Percentiles rank a stretch among this genome's conserved stretches.
Conservation (phyloP, 1,140 invertebrate species). For the Drosophila hydei region DNA sequence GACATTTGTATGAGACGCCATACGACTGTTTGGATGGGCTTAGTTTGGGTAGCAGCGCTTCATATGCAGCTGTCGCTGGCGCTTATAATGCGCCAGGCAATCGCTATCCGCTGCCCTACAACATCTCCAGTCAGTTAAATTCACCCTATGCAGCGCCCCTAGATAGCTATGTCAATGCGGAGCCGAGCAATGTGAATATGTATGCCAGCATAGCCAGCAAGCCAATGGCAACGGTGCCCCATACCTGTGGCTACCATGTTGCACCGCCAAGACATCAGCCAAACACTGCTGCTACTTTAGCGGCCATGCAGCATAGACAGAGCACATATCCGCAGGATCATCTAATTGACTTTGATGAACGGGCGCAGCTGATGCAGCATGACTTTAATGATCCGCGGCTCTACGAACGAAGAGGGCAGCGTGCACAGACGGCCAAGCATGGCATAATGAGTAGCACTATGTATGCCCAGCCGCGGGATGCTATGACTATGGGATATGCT, state of each 20-base stretch:
- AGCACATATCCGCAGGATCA: slow-evolving; percentile 84
- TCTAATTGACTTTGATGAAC: slow-evolving; percentile 89
- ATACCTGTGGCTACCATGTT: slow-evolving; percentile 59
- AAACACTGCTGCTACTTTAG: slow-evolving; percentile 31
- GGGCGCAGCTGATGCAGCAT: slow-evolving; percentile 78
- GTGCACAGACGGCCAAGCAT: slow-evolving; percentile 27
- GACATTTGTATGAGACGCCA: slow-evolving; percentile 72
- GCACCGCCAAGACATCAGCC: slow-evolving; percentile 22
- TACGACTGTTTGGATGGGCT: slow-evolving; percentile 77
- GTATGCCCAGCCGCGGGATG: slow-evolving; percentile 32
- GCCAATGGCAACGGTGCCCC: slow-evolving; percentile 14
- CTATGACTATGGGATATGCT: slow-evolving; percentile 12
- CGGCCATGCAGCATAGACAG: slow-evolving; percentile 68
- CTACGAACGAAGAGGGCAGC: slow-evolving; percentile 42
- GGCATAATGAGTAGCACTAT: slow-evolving; percentile 10
- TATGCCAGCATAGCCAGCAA: slow-evolving; percentile 59
- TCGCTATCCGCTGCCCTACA: slow-evolving; percentile 80
- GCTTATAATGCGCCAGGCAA: slow-evolving; percentile 81
- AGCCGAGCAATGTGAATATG: slow-evolving; percentile 42
- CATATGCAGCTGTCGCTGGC: slow-evolving; percentile 74
- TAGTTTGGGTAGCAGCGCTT: slow-evolving; percentile 72
- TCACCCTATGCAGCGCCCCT: slow-evolving; percentile 63
- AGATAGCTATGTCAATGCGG: slow-evolving; percentile 50
- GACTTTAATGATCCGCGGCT: slow-evolving; percentile 69
- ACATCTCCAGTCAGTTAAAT: slow-evolving; percentile 79